Evolutionary conservation across 2,888 invertebrate genomes (phyloP).

Genomic region (Elmis aenea): DNA sequence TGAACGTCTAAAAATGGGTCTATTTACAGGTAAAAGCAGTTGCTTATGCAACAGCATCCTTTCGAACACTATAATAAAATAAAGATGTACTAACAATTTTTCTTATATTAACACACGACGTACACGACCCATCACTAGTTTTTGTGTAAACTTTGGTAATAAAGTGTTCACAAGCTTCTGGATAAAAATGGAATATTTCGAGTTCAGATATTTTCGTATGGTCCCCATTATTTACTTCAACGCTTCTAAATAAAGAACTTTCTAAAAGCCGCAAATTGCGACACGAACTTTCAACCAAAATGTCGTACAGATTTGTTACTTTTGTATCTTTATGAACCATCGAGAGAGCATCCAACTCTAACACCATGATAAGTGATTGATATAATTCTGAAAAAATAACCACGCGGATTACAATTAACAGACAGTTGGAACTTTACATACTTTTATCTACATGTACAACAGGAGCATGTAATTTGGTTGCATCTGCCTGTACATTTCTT

Average conservation of each 20-base stretch:
- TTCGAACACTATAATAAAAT: constrained; percentile 52
- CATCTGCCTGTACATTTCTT: constrained; percentile 48
- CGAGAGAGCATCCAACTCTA: constrained; percentile 67
- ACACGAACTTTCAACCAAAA: constrained; percentile 70
- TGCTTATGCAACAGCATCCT: constrained; percentile 67
- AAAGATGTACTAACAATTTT: constrained; percentile 59
- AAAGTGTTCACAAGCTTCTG: constrained; percentile 68
- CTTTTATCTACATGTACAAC: constrained; percentile 62
- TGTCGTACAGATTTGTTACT: constrained; percentile 62
- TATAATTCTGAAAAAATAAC: constrained; percentile 35
- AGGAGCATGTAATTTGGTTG: constrained; percentile 47
- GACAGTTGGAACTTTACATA: no score
- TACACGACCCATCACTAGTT: constrained; percentile 56
- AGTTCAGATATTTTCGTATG: constrained; percentile 46
- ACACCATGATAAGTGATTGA: constrained; percentile 54
- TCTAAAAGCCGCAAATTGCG: constrained; percentile 64
- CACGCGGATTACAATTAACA: no score
- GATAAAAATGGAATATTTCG: constrained; percentile 70
- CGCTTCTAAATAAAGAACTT: constrained; percentile 55
- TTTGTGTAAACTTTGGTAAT: constrained; percentile 69
- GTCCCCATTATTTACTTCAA: constrained; percentile 35
- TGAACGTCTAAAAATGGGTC: constrained; percentile 70
- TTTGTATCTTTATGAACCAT: constrained; percentile 63
- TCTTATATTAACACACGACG: no score
- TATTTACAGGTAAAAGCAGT: constrained; percentile 61